phyloP scores from a whole-genome alignment of 2,797 vertebrate genomes.

The Anisognathus igniventris region DNA sequence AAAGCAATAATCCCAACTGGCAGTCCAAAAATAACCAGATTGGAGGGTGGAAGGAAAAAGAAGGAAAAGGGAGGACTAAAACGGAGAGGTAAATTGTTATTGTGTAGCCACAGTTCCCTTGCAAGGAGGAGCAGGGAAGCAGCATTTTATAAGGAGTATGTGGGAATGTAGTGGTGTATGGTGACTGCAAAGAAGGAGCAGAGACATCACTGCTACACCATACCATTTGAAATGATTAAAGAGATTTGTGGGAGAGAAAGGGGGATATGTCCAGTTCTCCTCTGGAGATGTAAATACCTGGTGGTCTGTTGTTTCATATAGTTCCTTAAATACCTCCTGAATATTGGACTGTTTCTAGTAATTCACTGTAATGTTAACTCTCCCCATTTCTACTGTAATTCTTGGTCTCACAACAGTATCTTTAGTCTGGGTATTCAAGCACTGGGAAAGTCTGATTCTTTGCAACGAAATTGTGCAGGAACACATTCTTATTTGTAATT shows the following conservation, averaged over 20 bases:
- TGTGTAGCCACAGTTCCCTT: not conserved
- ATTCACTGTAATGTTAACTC: not conserved
- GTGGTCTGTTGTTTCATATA: not conserved
- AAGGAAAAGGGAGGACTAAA: slow-evolving; percentile 37
- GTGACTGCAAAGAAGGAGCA: not conserved
- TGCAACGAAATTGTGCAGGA: not conserved
- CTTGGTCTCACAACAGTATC: not conserved
- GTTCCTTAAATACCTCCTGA: not conserved
- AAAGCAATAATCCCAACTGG: slow-evolving; percentile 46
- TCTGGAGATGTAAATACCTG: not conserved
- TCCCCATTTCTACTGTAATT: not conserved
- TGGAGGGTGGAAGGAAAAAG: slow-evolving; percentile 41
- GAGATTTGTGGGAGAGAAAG: not conserved
- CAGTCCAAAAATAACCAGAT: slow-evolving; percentile 39
- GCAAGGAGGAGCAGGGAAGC: not conserved
- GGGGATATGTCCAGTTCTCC: not conserved
- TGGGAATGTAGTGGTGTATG: not conserved
- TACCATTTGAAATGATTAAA: not conserved
- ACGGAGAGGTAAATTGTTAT: slow-evolving; percentile 12
- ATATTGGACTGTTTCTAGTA: not conserved
- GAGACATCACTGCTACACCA: not conserved
- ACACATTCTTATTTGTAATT: not conserved
- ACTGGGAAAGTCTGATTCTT: not conserved
- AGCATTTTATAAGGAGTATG: not conserved
- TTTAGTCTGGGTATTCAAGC: not conserved